Evolutionary conservation across 2,113 vertebrate species (phyloP).

Genomic region (Diadophis punctatus): DNA sequence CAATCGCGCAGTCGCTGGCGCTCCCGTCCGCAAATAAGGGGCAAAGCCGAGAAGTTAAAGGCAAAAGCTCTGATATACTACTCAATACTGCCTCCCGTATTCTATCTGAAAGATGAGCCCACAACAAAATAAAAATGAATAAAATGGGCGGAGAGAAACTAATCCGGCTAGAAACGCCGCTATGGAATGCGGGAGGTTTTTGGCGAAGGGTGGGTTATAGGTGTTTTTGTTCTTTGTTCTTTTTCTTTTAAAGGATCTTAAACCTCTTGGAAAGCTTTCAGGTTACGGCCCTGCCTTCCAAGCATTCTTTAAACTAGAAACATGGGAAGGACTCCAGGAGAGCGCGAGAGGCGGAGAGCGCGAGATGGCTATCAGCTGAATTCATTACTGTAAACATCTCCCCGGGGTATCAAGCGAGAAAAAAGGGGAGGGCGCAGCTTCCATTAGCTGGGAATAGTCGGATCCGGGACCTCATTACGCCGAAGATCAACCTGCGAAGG

Average conservation of each 20-base stretch:
- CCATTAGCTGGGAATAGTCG: slow-evolving; percentile 66
- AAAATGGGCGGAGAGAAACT: background rate
- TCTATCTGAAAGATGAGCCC: background rate
- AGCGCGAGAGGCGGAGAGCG: background rate
- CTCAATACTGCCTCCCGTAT: background rate
- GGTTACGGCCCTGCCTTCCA: slow-evolving; percentile 77
- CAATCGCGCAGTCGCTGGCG: background rate
- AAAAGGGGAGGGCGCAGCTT: slow-evolving; percentile 66
- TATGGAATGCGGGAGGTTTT: background rate
- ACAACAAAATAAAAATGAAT: background rate
- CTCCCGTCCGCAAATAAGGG: background rate
- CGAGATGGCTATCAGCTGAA: slow-evolving; percentile 63
- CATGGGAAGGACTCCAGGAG: slow-evolving; percentile 69
- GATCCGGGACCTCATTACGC: slow-evolving; percentile 71
- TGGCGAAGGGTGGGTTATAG: slow-evolving; percentile 62
- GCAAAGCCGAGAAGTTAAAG: background rate
- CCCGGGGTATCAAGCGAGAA: slow-evolving; percentile 71
- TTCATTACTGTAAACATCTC: slow-evolving; percentile 85
- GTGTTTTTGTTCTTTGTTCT: background rate
- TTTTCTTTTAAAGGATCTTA: background rate
- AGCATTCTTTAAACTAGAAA: slow-evolving; percentile 82
- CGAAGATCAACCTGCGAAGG: slow-evolving; percentile 59
- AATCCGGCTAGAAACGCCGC: background rate
- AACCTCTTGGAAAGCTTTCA: slow-evolving; percentile 70
- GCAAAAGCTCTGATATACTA: background rate